Base-by-base conservation (phyloP, 2,888 invertebrate species). In the Anorthoa munda region DNA sequence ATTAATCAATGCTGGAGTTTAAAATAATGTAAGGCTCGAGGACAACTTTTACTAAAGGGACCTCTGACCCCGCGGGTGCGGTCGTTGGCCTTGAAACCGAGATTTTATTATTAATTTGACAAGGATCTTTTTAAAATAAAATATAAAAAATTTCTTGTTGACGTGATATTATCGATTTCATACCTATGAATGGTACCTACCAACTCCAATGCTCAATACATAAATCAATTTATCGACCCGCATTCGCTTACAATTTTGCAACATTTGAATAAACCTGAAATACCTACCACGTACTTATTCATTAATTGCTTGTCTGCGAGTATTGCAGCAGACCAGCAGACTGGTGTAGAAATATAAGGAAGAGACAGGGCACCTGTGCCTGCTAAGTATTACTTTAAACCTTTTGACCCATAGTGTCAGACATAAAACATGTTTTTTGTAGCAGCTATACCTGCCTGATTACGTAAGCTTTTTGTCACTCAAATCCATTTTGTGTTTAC, bases 81-180 rank as follows among this genome's bases (percentile, higher is more conserved):
- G 84, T 86, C 81, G 72, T 75, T 78, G 82, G 69, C 84, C 84
- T 85, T 82, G 86, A 79, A 67, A 79, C 74, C 71, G 55, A 75
- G 67, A 72, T 75, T 66, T 69, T 81, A 2, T 66, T 70, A 26
- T 61, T 48, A 11, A 65, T 58, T 31, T 46, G 45, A 73, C 69
- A 76, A 76, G 64, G 65, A 75, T 81, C 46, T 51, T 51, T 50
- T 53, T 26, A 21, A 56, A 31, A 31, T 31, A 39, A 39, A 9
- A 66, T 21, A 5, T 18, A 60, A 45, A 50, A 60, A 70, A 84
- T 51, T 71, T 67, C 50, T 68, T 23, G 67, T 68, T 68, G 70
- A 59, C 65, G 51, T 68, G 17, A 61, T 50, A 31, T 56, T 59
- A 55, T 61, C 46, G 23, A 60, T 46, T 65, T 50, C 56, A 46